A percentile compares a stretch with the other conserved stretches of the same genome.
Conservation (phyloP, 1,140 invertebrate species). For the Campoletis sonorensis region DNA sequence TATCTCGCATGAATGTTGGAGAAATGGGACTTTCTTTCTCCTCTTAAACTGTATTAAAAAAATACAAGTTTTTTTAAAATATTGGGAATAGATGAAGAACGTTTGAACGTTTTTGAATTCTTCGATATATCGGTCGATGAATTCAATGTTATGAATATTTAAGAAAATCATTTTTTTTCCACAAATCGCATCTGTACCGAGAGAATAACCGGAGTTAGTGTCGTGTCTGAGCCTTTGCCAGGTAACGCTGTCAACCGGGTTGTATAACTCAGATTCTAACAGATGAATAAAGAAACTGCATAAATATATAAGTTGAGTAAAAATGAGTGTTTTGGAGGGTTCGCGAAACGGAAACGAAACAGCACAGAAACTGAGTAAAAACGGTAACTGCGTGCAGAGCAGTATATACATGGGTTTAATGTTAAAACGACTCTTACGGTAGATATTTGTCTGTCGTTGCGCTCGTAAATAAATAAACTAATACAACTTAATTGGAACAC, state of each 20-base stretch:
- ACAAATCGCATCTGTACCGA: not conserved
- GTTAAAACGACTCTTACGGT: constrained; percentile 1
- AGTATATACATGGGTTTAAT: not conserved
- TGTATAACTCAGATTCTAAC: not conserved
- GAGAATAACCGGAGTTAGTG: not conserved
- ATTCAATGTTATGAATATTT: not conserved
- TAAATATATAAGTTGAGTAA: not conserved
- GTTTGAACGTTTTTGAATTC: no score
- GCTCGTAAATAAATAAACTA: constrained; percentile 51
- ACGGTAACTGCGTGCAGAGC: no score
- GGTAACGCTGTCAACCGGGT: not conserved
- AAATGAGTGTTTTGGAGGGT: not conserved
- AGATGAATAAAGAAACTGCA: not conserved
- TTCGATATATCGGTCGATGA: no score
- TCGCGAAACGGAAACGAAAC: not conserved
- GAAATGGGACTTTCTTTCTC: no score
- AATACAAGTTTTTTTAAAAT: no score
- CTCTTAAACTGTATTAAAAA: no score
- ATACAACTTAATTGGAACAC: constrained; percentile 53
- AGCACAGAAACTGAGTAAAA: no score
- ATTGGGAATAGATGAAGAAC: no score
- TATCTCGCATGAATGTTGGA: no score
- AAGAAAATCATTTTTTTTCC: not conserved
- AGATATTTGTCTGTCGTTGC: not conserved
- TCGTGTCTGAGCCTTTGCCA: not conserved